Base-by-base conservation (phyloP, 2,888 invertebrate species). In the Drosophila mayaguana region DNA sequence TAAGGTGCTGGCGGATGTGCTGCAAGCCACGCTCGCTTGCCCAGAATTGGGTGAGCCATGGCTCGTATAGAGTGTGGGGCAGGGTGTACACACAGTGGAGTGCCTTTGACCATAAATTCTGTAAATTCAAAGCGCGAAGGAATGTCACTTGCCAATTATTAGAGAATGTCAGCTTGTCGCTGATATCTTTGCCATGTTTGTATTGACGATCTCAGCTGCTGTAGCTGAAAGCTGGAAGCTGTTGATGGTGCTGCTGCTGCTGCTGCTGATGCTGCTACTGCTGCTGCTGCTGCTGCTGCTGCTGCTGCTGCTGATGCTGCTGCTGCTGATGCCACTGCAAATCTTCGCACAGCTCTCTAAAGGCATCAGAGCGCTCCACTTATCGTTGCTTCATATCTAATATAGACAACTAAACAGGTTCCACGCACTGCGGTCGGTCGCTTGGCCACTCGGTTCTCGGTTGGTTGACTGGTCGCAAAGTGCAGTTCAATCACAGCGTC, bases 101-200 rank as follows among this genome's bases (percentile, higher is more conserved):
- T 81, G 81, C 78, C 87, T 80, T 80, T 84, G 84, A 86, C 84
- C 87, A 84, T 87, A 84, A 87, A 85, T 84, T 85, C 88, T 82
- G 88, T 74, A 85, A 85, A 87, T 87, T 87, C 85, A 85, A 84
- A 87, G 88, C 88, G 85, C 85, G 85, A 87, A 84, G 85, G 85
- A 85, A 85, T 85, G 85, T 85, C 85, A 85, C 84, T 85, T 84
- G 85, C 88, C 85, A 86, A 86, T 86, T 86, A 88, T 86, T 88
- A 81, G 85, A 85, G 85, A 88, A 88, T 83, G 85, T 85, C 86
- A 83, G 81, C 88, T 84, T 88, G 81, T 85, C 85, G 81, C 85
- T 86, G 88, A 85, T 86, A 87, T 87, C 84, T 87, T 82, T 78
- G 88, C 88, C 88, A 85, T 85, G 85, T 87, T 85, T 86, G 84